Evolutionary conservation across 2,113 vertebrate genomes (phyloP).

Genomic region (Nettapus auritus): DNA sequence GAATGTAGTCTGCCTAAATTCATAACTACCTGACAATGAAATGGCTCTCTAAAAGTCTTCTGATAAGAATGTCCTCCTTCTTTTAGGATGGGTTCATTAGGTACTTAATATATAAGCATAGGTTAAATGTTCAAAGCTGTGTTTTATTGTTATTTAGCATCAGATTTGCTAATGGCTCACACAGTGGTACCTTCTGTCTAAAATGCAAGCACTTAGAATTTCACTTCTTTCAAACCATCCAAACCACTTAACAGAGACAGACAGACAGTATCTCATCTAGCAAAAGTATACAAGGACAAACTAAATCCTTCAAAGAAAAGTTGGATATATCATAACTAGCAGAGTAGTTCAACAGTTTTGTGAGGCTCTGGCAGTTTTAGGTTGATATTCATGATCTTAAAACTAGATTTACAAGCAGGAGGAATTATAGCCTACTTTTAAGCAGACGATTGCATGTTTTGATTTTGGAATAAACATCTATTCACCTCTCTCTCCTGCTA

Average conservation of each 20-base stretch:
- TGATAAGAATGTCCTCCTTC: neutral
- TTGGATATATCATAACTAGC: constrained; percentile 11
- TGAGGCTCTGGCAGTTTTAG: neutral
- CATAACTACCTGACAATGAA: neutral
- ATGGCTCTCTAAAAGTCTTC: neutral
- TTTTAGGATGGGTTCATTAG: neutral
- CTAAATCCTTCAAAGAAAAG: constrained; percentile 19
- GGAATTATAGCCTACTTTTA: constrained; percentile 29
- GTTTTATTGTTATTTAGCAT: neutral
- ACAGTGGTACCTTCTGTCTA: neutral
- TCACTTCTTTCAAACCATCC: neutral
- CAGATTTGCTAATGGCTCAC: neutral
- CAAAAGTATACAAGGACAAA: neutral
- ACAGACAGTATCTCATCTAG: neutral
- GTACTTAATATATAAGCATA: neutral
- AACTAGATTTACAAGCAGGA: constrained; percentile 30
- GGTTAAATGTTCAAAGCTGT: neutral
- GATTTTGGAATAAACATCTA: neutral
- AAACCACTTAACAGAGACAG: neutral
- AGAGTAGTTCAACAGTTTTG: constrained; percentile 6
- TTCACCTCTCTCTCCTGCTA: neutral
- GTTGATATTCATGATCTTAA: neutral
- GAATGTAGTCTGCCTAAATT: neutral
- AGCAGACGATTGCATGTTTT: neutral
- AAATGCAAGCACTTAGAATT: neutral